Evolutionary conservation across 2,888 invertebrate genomes (phyloP).

Genomic region (Lithophane semibrunnea): DNA sequence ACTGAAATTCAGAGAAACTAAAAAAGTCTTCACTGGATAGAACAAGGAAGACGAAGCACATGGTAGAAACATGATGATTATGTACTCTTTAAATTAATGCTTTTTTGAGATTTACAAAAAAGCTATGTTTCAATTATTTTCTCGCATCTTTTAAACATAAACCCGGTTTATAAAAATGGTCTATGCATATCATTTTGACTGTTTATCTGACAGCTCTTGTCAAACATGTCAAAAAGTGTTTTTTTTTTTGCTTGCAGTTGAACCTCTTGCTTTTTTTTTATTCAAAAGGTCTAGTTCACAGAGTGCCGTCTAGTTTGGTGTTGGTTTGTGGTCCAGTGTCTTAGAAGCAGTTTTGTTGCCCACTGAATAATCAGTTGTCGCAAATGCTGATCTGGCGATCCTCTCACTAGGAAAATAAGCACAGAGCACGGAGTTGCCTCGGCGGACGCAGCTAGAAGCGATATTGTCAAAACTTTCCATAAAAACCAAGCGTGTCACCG

Average conservation of each 20-base stretch:
- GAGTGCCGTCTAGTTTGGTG: background rate
- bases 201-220: background rate
- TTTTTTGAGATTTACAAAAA: background rate
- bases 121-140: background rate
- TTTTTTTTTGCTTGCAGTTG: background rate
- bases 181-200: background rate
- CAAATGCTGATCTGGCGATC: background rate
- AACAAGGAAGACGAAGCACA: too few species aligned
- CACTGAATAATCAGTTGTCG: background rate
- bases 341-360: background rate
- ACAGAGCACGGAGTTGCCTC: background rate
- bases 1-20: background rate
- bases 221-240: background rate
- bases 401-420: background rate
- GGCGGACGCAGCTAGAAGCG: background rate
- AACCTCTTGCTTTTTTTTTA: background rate
- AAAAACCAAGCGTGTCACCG: background rate
- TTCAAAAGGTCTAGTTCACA: background rate
- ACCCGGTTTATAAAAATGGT: too few species aligned
- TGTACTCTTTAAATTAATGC: background rate
- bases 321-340: background rate
- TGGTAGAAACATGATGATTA: slow-evolving; percentile 2
- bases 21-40: background rate
- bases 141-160: too few species aligned
- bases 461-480: background rate